A percentile compares a stretch with the other conserved stretches of the same genome.
Conservation (phyloP, 2,797 vertebrate species). For the Parauchenoglanis punctatus region DNA sequence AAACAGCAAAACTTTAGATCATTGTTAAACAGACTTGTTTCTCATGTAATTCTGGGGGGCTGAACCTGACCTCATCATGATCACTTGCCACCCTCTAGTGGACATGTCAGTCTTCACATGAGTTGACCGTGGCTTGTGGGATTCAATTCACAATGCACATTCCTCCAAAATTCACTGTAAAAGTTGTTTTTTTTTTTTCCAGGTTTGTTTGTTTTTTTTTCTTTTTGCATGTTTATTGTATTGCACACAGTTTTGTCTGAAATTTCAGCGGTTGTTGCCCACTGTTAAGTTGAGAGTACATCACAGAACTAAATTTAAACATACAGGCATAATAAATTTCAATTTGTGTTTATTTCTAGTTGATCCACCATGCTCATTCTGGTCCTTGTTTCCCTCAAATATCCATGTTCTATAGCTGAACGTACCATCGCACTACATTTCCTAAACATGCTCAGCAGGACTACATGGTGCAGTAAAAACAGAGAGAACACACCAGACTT, state of each 20-base stretch:
- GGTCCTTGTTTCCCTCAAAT: background rate
- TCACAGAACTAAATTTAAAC: background rate
- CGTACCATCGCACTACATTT: background rate
- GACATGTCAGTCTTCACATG: background rate
- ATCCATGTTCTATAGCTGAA: background rate
- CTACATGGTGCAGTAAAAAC: background rate
- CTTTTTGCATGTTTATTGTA: background rate
- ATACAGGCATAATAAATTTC: background rate
- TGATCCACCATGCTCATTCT: background rate
- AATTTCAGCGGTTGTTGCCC: background rate
- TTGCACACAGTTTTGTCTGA: background rate
- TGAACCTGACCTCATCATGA: background rate
- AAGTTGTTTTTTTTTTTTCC: too few relatives aligned
- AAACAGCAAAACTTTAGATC: background rate
- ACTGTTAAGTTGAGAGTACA: too few relatives aligned
- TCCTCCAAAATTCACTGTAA: too few relatives aligned
- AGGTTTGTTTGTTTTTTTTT: background rate
- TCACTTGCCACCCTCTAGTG: slow-evolving; percentile 33
- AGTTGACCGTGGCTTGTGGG: background rate
- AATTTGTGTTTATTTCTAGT: background rate
- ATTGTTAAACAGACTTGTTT: background rate
- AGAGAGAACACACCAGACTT: background rate
- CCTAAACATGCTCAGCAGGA: background rate
- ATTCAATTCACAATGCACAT: background rate
- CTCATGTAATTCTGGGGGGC: background rate